Conservation (phyloP, 2,797 vertebrate species). For the Chiloscyllium punctatum region DNA sequence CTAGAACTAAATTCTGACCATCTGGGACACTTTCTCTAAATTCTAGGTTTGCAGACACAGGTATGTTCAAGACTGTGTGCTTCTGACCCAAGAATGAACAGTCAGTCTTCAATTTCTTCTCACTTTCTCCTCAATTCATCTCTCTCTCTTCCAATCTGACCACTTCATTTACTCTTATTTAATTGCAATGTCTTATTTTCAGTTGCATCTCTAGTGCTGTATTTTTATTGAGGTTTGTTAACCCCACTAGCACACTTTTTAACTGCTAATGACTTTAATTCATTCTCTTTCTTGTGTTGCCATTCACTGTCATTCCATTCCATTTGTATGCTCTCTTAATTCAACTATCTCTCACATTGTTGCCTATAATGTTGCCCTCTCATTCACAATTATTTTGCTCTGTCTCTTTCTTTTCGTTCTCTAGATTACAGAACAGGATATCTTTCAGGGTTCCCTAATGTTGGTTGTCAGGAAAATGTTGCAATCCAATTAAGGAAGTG, state of each 20-base stretch:
- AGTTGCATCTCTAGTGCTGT: neutral
- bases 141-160: conserved; percentile 23
- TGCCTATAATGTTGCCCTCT: neutral
- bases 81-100: too few relatives aligned
- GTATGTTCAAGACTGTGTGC: too few relatives aligned
- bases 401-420: neutral
- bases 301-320: neutral
- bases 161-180: neutral
- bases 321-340: fast-evolving
- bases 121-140: conserved; percentile 36
- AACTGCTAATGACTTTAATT: conserved; percentile 11
- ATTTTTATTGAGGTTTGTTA: neutral
- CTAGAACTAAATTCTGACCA: too few relatives aligned
- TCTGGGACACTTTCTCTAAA: too few relatives aligned
- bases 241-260: conserved; percentile 26
- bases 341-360: neutral
- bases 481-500: too few relatives aligned
- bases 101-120: conserved; percentile 5
- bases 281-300: neutral
- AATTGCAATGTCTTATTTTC: neutral
- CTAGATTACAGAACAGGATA: neutral
- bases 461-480: too few relatives aligned
- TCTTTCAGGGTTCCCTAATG: neutral
- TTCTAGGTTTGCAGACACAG: too few relatives aligned
- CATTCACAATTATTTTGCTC: neutral